Conservation (phyloP, 1,140 invertebrate species). For the Phocides pigmalion region DNA sequence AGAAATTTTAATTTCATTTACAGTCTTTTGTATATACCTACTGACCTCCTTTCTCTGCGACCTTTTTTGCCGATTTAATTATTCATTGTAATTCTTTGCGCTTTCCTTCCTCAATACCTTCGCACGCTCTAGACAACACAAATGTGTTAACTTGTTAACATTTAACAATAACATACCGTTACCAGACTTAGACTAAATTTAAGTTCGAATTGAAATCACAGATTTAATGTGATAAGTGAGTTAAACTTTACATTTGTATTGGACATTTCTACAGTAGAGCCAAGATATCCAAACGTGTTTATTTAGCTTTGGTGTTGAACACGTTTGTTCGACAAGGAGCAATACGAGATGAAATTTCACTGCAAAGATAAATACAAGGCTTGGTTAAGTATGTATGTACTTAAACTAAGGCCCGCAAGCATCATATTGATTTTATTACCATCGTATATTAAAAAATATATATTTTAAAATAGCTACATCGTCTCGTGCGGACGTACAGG, state of each 20-base stretch:
- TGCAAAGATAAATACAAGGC: slow-evolving; percentile 10
- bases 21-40: too few species aligned
- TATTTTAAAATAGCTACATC: too few species aligned
- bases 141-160: too few species aligned
- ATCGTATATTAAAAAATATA: too few species aligned
- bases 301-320: slow-evolving; percentile 15
- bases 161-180: too few species aligned
- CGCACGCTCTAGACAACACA: too few species aligned
- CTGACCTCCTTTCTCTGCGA: too few species aligned
- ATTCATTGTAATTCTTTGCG: too few species aligned
- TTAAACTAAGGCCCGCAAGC: not conserved
- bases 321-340: slow-evolving; percentile 16
- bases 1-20: too few species aligned
- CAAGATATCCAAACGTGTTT: slow-evolving; percentile 4
- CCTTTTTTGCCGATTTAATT: too few species aligned
- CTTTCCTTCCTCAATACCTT: too few species aligned
- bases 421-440: not conserved
- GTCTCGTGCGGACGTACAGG: too few species aligned
- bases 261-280: slow-evolving; percentile 1
- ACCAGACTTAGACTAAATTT: slow-evolving; percentile 1
- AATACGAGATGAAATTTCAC: not conserved
- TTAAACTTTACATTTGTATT: slow-evolving; percentile 14
- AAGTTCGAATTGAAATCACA: not conserved
- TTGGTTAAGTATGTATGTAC: not conserved
- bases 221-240: slow-evolving; percentile 19